These are phyloP conservation scores for Scytalopus superciliaris DNA, from an alignment of 2,113 vertebrate genomes.

Conservation along the genomic window DNA sequence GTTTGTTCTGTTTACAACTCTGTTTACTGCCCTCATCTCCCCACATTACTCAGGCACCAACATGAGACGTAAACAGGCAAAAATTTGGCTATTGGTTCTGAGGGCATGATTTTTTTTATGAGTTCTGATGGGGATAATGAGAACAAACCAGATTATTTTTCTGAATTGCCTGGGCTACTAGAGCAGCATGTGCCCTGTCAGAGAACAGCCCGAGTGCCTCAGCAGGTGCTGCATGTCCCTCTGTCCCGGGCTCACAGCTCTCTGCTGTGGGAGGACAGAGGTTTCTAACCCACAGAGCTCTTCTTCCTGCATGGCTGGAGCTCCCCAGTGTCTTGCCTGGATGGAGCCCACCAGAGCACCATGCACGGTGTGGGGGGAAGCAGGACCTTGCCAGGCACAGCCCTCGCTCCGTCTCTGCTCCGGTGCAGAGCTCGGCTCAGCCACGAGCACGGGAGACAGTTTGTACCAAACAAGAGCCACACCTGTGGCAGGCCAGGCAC, in stretches of 20 bases:
- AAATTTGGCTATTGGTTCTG: not conserved
- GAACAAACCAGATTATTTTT: not conserved
- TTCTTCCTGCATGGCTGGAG: not conserved
- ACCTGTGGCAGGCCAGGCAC: not conserved
- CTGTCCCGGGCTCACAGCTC: not conserved
- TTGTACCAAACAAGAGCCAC: not conserved
- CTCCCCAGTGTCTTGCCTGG: not conserved
- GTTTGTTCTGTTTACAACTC: slow-evolving; percentile 3
- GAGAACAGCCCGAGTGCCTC: not conserved
- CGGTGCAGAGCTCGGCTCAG: rapidly evolving
- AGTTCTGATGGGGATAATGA: not conserved
- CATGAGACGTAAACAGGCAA: not conserved
- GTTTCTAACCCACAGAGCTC: not conserved
- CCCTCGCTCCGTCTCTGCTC: not conserved
- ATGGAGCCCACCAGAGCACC: not conserved
- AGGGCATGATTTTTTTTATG: not conserved
- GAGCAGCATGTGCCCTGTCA: not conserved
- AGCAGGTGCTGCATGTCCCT: not conserved
- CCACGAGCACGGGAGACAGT: rapidly evolving
- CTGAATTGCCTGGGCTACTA: not conserved
- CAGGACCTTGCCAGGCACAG: not conserved
- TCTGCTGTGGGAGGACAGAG: not conserved
- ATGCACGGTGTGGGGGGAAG: not conserved
- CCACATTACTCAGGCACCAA: not conserved
- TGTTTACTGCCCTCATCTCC: not conserved